These are phyloP conservation scores for Lissonota sp. DNA, from an alignment of 2,888 invertebrate species.

Conservation along the genomic window DNA sequence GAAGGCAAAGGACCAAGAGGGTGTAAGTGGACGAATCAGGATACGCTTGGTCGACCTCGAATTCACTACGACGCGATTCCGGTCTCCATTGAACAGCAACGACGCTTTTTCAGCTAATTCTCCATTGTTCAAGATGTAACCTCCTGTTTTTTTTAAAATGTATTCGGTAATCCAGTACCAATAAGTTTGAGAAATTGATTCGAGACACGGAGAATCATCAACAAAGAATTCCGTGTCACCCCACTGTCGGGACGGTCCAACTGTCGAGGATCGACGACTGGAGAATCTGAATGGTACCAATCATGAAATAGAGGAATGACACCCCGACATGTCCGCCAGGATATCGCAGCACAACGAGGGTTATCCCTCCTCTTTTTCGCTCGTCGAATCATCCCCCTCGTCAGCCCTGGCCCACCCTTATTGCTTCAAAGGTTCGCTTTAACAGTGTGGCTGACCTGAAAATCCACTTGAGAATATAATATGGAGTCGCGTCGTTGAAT, in stretches of 20 bases:
- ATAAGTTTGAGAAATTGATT: too few relatives aligned
- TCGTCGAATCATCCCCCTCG: slow-evolving; percentile 62
- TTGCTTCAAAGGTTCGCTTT: slow-evolving; percentile 78
- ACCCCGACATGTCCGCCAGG: slow-evolving; percentile 2
- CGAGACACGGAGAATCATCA: too few relatives aligned
- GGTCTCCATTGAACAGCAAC: too few relatives aligned
- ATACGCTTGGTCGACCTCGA: slow-evolving; percentile 45
- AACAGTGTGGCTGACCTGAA: slow-evolving; percentile 75
- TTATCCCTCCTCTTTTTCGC: slow-evolving; percentile 4
- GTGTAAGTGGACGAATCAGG: slow-evolving; percentile 61
- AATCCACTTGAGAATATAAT: slow-evolving; percentile 75
- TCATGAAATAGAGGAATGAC: slow-evolving; percentile 67
- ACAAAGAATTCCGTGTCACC: neutral
- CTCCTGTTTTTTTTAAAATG: too few relatives aligned
- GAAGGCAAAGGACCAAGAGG: slow-evolving; percentile 44
- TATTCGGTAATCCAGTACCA: too few relatives aligned
- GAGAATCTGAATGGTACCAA: slow-evolving; percentile 80
- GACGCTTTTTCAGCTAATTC: too few relatives aligned
- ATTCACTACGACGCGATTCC: slow-evolving; percentile 29
- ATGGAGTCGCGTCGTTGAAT: slow-evolving; percentile 73
- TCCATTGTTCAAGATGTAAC: too few relatives aligned
- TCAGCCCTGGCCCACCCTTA: slow-evolving; percentile 62
- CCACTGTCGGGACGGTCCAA: slow-evolving; percentile 53
- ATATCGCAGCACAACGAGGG: neutral
- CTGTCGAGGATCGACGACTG: slow-evolving; percentile 70